Evolutionary conservation across 2,888 invertebrate species (phyloP).

Genomic region (Pollenia amentaria): DNA sequence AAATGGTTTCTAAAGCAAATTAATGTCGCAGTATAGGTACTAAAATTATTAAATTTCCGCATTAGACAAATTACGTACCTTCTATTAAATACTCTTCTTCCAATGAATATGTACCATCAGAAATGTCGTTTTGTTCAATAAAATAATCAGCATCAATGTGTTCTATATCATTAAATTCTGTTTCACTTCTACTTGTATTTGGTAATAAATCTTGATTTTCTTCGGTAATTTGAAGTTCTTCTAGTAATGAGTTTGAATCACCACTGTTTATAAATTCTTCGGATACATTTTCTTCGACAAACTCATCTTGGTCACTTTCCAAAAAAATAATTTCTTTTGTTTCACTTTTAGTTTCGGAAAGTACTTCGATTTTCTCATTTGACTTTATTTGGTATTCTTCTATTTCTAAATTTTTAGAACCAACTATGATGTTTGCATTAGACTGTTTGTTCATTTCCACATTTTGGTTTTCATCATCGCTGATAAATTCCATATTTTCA

Average conservation of each 20-base stretch:
- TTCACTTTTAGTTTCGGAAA: neutral
- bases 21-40: neutral
- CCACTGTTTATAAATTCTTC: slow-evolving; percentile 1
- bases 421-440: neutral
- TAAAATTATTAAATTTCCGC: neutral
- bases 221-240: neutral
- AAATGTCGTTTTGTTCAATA: slow-evolving; percentile 13
- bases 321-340: neutral
- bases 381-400: neutral
- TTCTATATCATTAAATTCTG: neutral
- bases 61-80: no score
- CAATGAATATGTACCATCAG: neutral
- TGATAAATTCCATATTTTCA: slow-evolving; percentile 10
- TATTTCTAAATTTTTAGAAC: neutral
- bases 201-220: neutral
- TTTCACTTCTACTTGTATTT: neutral
- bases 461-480: neutral
- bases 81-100: no score
- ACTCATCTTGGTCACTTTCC: slow-evolving; percentile 13
- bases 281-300: neutral
- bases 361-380: neutral
- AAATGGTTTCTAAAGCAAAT: slow-evolving; percentile 38
- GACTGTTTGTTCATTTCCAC: neutral
- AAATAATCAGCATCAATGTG: neutral
- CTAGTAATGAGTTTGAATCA: neutral